Evolutionary conservation across 2,113 vertebrate species (phyloP).

Genomic region (Burhinus oedicnemus): DNA sequence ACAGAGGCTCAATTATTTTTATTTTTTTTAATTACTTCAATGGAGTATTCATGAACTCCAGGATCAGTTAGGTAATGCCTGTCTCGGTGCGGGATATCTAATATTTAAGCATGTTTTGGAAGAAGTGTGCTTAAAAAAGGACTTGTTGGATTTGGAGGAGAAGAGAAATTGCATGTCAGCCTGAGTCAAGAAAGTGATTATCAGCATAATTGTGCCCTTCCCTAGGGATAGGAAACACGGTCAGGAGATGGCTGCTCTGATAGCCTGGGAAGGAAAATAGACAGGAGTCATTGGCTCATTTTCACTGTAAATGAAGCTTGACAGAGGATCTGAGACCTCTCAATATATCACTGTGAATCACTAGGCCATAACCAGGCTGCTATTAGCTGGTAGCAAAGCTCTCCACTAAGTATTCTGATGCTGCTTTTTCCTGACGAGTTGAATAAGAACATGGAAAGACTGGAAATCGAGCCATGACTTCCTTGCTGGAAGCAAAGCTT

Average conservation of each 20-base stretch:
- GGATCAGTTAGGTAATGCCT: background rate
- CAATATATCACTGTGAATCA: slow-evolving; percentile 44
- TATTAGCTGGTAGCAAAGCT: slow-evolving; percentile 18
- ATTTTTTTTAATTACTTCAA: background rate
- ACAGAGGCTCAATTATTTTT: fast-evolving
- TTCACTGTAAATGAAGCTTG: slow-evolving; percentile 70
- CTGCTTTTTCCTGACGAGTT: background rate
- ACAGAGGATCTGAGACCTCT: slow-evolving; percentile 57
- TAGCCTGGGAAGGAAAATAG: slow-evolving; percentile 53
- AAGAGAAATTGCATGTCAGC: slow-evolving; percentile 52
- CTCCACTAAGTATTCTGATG: background rate
- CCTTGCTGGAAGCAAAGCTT: background rate
- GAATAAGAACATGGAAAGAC: background rate
- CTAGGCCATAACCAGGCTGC: slow-evolving; percentile 24
- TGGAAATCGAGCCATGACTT: background rate
- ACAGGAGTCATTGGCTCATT: slow-evolving; percentile 59
- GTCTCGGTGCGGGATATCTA: background rate
- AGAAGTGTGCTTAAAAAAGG: slow-evolving; percentile 2
- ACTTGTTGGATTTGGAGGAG: slow-evolving; percentile 10
- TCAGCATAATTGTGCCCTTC: slow-evolving; percentile 45
- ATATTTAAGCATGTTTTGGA: slow-evolving; percentile 3
- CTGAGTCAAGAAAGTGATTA: slow-evolving; percentile 57
- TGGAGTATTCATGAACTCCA: background rate
- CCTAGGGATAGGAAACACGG: slow-evolving; percentile 35
- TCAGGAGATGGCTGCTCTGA: slow-evolving; percentile 36